Evolutionary conservation across 2,888 invertebrate species (phyloP), one percentile per base, ranked within the genome.

Genomic region (Sesia apiformis): DNA sequence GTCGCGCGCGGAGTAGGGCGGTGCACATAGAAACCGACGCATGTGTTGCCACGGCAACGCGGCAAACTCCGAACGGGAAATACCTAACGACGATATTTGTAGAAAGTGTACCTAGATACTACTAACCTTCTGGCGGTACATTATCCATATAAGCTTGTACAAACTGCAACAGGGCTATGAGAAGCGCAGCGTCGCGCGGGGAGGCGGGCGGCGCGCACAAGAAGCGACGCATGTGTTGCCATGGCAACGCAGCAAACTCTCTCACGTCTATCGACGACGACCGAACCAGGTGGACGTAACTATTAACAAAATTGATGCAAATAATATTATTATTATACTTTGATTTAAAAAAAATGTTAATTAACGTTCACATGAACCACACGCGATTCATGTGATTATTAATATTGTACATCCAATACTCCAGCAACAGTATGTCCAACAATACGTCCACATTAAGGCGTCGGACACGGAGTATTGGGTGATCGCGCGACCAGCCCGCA

Each of bases 1-100:
- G 70, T 94, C 94, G 46, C 93, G 91, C 52, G 90, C 81, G 52
- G 91, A 93, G 0, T 93, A 91, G 0, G 94, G 94, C 51, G 93
- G 90, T 2, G 92, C 90, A 56, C 86, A 79, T 49, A 94, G 77
- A 73, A 93, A 94, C 49, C 93, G 85, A 40, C 83, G 80, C 61
- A 93, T 89, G 63, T 90, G 85, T 63, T 91, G 90, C 94, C 94
- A 94, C 5, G 92, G 91, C 57, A 93, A 80, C 49, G 78, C 74
- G 38, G 79, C 67, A 51, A 90, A 74, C 69, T 86, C 74, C 23
- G 1, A 23, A 23, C 23, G 23, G 23, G 1, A 23, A 23, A 23
- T 23, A 23, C 23, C 23, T 23, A 23, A 23, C 23, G 23, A 23
- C 23, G 23, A 23, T 23, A 23, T 23, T 23, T 23, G 1, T 23